Conservation (phyloP, 2,113 vertebrate genomes). For the Mesitornis unicolor region DNA sequence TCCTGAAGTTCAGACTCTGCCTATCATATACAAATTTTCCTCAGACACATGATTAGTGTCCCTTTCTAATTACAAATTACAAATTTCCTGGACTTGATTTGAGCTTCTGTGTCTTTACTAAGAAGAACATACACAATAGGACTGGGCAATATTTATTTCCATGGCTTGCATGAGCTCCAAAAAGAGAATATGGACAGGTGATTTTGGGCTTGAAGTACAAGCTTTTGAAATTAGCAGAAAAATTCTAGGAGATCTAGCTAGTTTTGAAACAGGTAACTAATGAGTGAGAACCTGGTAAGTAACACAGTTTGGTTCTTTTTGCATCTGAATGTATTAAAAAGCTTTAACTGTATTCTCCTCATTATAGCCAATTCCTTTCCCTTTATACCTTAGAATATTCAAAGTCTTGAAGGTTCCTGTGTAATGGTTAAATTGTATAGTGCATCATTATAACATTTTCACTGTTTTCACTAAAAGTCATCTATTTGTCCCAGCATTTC, state of each 20-base stretch:
- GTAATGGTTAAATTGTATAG: not conserved
- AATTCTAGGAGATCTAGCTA: not conserved
- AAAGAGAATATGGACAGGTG: not conserved
- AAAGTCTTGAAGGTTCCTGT: not conserved
- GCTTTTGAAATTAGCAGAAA: not conserved
- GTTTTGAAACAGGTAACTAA: not conserved
- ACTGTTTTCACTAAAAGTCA: not conserved
- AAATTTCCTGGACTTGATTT: not conserved
- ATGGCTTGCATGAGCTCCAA: not conserved
- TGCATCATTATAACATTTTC: not conserved
- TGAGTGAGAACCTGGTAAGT: not conserved
- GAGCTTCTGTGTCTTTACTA: not conserved
- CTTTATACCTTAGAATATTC: not conserved
- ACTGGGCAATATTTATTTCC: not conserved
- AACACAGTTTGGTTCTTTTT: not conserved
- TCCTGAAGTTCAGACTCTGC: not conserved
- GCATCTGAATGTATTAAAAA: not conserved
- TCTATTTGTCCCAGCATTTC: not conserved
- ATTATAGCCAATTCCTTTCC: not conserved
- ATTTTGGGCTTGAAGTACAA: not conserved
- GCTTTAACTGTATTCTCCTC: not conserved
- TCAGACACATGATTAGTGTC: not conserved
- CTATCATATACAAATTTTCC: not conserved
- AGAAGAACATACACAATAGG: not conserved
- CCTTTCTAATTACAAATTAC: not conserved